Conservation (phyloP, 1,140 invertebrate genomes). For the Paracyclopina nana region DNA sequence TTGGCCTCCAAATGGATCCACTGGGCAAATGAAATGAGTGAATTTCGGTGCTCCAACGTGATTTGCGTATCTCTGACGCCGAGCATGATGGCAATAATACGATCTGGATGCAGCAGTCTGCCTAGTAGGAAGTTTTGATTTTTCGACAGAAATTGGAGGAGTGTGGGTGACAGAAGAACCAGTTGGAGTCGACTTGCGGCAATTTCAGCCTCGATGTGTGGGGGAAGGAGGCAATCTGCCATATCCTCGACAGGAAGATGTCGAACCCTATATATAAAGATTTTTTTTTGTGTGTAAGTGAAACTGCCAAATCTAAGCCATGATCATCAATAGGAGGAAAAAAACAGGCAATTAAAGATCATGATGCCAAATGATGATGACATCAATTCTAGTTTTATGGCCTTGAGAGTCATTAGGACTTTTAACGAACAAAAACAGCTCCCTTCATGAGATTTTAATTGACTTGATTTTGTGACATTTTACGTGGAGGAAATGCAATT, state of each 20-base stretch:
- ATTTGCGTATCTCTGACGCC: constrained; percentile 9
- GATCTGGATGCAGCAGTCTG: constrained; percentile 10
- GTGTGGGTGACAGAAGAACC: not conserved
- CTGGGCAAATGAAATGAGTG: constrained; percentile 7
- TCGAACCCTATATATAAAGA: no score
- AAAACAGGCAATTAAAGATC: no score
- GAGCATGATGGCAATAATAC: constrained; percentile 8
- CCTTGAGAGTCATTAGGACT: no score
- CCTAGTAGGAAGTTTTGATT: not conserved
- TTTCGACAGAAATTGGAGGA: not conserved
- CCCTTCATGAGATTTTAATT: no score
- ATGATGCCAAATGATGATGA: no score
- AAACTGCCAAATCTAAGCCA: no score
- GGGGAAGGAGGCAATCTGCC: not conserved
- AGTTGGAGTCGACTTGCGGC: not conserved
- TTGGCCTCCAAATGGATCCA: constrained; percentile 14
- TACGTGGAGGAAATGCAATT: no score
- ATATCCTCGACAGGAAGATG: constrained; percentile 3
- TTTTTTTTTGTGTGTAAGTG: no score
- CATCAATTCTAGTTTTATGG: no score
- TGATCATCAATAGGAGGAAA: no score
- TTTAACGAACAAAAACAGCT: no score
- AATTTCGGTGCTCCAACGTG: not conserved
- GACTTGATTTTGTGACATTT: no score
- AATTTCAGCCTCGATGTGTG: not conserved